Evolutionary conservation across 2,888 invertebrate genomes (phyloP).

Genomic region (Dugesia japonica): DNA sequence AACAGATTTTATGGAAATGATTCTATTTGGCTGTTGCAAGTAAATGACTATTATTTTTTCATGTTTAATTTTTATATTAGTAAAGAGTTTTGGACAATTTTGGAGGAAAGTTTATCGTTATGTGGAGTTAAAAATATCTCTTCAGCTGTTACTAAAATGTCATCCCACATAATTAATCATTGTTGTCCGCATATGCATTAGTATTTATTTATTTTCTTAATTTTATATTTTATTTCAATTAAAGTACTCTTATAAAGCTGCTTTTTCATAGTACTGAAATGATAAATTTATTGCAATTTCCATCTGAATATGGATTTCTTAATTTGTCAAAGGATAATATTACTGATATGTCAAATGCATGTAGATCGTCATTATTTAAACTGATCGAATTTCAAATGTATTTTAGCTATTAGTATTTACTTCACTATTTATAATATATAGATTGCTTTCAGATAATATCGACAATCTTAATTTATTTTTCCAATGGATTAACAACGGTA

Average conservation of each 20-base stretch:
- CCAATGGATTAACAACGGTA: not conserved
- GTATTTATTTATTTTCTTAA: not conserved
- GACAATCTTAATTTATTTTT: not conserved
- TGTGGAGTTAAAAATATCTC: not conserved
- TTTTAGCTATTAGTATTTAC: not conserved
- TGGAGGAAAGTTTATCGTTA: not conserved
- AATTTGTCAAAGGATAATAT: not conserved
- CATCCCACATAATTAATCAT: not conserved
- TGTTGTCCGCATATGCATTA: not conserved
- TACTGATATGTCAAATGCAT: not conserved
- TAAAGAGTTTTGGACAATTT: not conserved
- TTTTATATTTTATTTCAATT: not conserved
- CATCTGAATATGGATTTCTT: not conserved
- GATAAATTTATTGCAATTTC: not conserved
- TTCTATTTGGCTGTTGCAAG: not conserved
- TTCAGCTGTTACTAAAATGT: not conserved
- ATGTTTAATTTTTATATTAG: not conserved
- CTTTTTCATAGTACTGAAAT: not conserved
- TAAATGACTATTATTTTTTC: not conserved
- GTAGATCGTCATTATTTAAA: not conserved
- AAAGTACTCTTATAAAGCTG: not conserved
- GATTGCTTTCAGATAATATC: not conserved
- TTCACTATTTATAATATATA: not conserved
- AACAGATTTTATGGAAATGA: not conserved
- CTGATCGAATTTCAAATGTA: not conserved